These are phyloP conservation scores for Sarcophaga variegata DNA, from an alignment of 2,888 invertebrate species.

Conservation along the genomic window DNA sequence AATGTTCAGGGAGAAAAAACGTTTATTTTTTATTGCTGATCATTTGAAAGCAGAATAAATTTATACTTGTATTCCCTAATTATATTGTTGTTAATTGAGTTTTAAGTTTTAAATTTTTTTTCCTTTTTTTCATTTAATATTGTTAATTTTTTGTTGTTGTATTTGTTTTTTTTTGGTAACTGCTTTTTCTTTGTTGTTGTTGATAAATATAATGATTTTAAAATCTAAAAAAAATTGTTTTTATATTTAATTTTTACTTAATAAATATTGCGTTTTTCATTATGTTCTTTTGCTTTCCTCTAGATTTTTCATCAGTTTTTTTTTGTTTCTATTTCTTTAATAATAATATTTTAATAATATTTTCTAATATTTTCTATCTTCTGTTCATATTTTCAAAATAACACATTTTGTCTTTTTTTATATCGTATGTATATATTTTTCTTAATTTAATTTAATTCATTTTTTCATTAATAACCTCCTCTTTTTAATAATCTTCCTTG, in stretches of 20 bases:
- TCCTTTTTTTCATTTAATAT: no score
- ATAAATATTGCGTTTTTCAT: slow-evolving; percentile 67
- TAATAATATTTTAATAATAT: slow-evolving; percentile 54
- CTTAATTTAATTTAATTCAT: no score
- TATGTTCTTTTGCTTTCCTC: no score
- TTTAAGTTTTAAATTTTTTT: slow-evolving; percentile 41
- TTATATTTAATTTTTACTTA: slow-evolving; percentile 46
- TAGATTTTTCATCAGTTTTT: neutral
- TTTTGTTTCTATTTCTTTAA: slow-evolving; percentile 36
- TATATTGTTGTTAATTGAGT: slow-evolving; percentile 5
- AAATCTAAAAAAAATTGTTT: slow-evolving; percentile 57
- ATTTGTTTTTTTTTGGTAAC: slow-evolving; percentile 68
- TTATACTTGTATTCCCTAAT: slow-evolving; percentile 47
- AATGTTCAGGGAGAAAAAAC: neutral
- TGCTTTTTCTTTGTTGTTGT: slow-evolving; percentile 61
- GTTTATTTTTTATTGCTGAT: neutral
- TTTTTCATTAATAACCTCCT: neutral
- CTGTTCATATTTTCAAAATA: slow-evolving; percentile 64
- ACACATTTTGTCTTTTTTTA: slow-evolving; percentile 60
- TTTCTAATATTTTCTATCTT: slow-evolving; percentile 52
- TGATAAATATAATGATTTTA: slow-evolving; percentile 58
- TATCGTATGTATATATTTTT: slow-evolving; percentile 9
- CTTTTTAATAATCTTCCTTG: neutral
- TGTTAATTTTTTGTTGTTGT: slow-evolving; percentile 41
- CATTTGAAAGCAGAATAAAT: slow-evolving; percentile 8